Percentiles rank a stretch among this genome's conserved stretches.
Evolutionary conservation across 1,140 invertebrate species (phyloP).

Genomic region (Pygmarrhopalites habei): DNA sequence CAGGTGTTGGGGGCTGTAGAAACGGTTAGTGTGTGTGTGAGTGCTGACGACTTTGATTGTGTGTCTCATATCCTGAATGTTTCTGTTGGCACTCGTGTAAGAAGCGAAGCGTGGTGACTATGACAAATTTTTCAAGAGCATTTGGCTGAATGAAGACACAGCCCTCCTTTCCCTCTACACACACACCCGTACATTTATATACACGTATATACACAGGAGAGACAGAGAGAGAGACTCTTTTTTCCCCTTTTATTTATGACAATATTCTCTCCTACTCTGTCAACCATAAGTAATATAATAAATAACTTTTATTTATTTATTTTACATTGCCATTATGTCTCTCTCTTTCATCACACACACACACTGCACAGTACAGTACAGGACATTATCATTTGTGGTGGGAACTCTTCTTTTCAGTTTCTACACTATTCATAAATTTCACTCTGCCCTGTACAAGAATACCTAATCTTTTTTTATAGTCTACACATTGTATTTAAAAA

Average conservation of each 20-base stretch:
- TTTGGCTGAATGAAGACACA: too few species aligned
- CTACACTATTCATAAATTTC: too few species aligned
- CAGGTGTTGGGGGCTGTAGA: background rate
- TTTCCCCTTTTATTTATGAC: background rate
- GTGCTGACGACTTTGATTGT: background rate
- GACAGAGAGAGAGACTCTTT: too few species aligned
- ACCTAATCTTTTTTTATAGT: too few species aligned
- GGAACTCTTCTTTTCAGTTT: background rate
- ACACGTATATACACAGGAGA: too few species aligned
- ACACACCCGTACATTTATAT: too few species aligned
- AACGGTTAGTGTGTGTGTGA: background rate
- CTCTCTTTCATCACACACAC: background rate
- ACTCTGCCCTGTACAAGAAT: too few species aligned
- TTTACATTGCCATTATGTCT: background rate
- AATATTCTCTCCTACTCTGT: constrained; percentile 1
- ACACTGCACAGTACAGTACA: too few species aligned
- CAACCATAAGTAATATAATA: constrained; percentile 13
- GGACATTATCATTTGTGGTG: constrained; percentile 8
- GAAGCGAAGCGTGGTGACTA: constrained; percentile 11
- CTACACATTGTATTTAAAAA: too few species aligned
- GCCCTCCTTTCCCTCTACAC: too few species aligned
- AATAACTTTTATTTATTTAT: constrained; percentile 15
- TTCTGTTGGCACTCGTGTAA: constrained; percentile 8
- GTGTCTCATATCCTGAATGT: background rate
- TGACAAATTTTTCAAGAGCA: constrained; percentile 7